Percentiles rank a stretch among this genome's conserved stretches.
These are phyloP conservation scores for Batillaria attramentaria DNA, from an alignment of 1,140 invertebrate species.

Conservation along the genomic window DNA sequence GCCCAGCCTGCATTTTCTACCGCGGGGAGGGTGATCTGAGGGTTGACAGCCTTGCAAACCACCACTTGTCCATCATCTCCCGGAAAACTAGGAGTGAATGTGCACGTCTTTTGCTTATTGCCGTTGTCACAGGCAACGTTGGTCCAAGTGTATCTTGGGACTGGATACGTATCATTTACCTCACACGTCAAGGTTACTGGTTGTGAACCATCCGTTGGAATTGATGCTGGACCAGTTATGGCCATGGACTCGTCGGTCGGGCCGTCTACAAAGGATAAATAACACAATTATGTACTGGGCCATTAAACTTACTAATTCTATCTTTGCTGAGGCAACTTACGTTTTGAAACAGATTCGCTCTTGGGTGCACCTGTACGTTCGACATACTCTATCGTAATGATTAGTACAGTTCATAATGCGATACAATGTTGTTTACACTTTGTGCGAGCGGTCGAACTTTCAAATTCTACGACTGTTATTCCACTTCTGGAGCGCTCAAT, in stretches of 20 bases:
- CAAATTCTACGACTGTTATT: too few relatives aligned
- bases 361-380: too few relatives aligned
- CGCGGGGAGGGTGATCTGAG: too few relatives aligned
- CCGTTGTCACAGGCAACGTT: background rate
- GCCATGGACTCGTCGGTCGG: background rate
- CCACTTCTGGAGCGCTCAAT: too few relatives aligned
- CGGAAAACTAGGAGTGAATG: too few relatives aligned
- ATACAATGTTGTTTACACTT: background rate
- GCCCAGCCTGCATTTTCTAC: too few relatives aligned
- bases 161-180: background rate
- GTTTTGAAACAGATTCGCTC: too few relatives aligned
- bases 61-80: background rate
- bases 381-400: too few relatives aligned
- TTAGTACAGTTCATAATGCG: background rate
- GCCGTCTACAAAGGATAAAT: background rate
- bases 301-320: too few relatives aligned
- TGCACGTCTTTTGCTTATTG: background rate
- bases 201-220: background rate
- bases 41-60: background rate
- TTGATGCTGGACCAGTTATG: background rate
- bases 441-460: too few relatives aligned
- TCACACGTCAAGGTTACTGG: background rate
- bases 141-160: background rate
- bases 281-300: background rate
- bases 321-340: too few relatives aligned